These are phyloP conservation scores for Mnemiopsis leidyi DNA, from an alignment of 37 sponge, comb jelly and placozoan species.

Conservation along the genomic window DNA sequence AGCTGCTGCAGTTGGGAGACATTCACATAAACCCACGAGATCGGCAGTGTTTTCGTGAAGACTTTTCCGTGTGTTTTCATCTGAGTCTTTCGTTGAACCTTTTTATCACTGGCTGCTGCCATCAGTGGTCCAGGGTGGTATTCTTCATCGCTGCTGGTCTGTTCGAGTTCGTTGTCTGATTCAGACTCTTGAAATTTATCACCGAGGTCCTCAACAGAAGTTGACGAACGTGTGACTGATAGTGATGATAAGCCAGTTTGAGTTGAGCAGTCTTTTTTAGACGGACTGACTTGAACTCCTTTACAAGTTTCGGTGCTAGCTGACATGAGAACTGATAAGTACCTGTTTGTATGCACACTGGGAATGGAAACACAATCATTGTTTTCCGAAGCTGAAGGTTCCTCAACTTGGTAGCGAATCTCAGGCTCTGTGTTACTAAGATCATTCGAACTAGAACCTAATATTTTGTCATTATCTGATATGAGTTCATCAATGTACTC, in stretches of 20 bases:
- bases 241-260: not conserved
- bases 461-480: not conserved
- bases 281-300: no score
- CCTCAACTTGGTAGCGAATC: not conserved
- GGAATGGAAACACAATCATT: not conserved
- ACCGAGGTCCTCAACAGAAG: not conserved
- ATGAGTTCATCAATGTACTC: slow-evolving; percentile 3
- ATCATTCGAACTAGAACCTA: not conserved
- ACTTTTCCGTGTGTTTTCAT: not conserved
- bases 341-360: not conserved
- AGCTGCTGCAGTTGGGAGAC: not conserved
- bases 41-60: not conserved
- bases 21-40: slow-evolving; percentile 36
- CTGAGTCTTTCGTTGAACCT: not conserved
- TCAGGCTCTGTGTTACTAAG: not conserved
- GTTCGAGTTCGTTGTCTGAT: not conserved
- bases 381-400: not conserved
- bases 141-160: not conserved
- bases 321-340: not conserved
- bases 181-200: not conserved
- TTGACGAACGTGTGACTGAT: not conserved
- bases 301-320: not conserved
- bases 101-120: not conserved
- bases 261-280: not conserved
- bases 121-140: not conserved